These are phyloP conservation scores for Papilio polytes DNA, from an alignment of 1,140 invertebrate species.

Conservation along the genomic window DNA sequence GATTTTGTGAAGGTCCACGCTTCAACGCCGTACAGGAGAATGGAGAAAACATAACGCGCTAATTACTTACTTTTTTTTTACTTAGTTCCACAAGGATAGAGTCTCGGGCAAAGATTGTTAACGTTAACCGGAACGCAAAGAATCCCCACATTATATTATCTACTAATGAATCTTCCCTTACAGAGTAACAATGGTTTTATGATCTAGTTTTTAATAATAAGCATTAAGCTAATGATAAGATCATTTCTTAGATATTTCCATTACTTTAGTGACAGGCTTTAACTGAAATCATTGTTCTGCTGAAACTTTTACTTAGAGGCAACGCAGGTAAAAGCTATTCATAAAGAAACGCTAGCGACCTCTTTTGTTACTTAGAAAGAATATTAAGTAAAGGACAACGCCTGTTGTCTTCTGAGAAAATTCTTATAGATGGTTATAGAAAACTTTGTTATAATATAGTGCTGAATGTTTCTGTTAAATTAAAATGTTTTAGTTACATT, in stretches of 20 bases:
- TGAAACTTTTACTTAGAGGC: slow-evolving; percentile 1
- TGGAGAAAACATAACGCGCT: too few relatives aligned
- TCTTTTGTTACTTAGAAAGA: slow-evolving; percentile 12
- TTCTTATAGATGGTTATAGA: neutral
- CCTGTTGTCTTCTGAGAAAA: neutral
- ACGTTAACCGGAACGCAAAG: too few relatives aligned
- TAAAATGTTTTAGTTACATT: too few relatives aligned
- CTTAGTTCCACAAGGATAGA: too few relatives aligned
- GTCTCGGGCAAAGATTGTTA: too few relatives aligned
- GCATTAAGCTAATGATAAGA: neutral
- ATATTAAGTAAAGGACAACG: neutral
- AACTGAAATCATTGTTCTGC: neutral
- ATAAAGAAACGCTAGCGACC: neutral
- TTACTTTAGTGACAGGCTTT: neutral
- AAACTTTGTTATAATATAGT: neutral
- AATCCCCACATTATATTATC: too few relatives aligned
- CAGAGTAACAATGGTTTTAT: too few relatives aligned
- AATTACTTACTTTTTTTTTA: too few relatives aligned
- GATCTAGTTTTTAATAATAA: neutral
- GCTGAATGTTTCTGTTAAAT: neutral
- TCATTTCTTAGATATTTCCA: neutral
- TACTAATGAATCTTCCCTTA: too few relatives aligned
- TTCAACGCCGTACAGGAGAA: too few relatives aligned
- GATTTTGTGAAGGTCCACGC: too few relatives aligned
- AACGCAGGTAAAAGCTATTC: neutral